These are phyloP conservation scores for Drosophila setifemur DNA, from an alignment of 1,140 invertebrate genomes.

Conservation along the genomic window DNA sequence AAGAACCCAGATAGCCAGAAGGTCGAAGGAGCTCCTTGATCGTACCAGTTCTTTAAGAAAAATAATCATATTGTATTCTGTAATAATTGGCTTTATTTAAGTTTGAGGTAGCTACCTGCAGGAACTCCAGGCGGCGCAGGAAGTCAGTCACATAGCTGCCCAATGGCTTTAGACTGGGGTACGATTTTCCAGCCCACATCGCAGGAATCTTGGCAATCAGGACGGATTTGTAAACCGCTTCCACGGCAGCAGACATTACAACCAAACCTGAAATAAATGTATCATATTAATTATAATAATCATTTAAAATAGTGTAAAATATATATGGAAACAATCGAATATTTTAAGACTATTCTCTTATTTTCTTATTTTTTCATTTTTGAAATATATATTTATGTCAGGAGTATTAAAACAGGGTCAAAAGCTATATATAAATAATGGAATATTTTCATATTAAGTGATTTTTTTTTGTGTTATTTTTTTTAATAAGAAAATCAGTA, in stretches of 20 bases:
- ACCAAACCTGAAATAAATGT: conserved; percentile 85
- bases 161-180: conserved; percentile 96
- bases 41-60: conserved; percentile 89
- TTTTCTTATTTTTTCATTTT: too few relatives aligned
- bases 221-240: conserved; percentile 93
- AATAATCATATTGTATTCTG: not conserved
- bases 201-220: conserved; percentile 91
- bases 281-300: not conserved
- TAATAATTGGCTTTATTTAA: not conserved
- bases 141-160: conserved; percentile 96
- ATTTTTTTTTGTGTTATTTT: too few relatives aligned
- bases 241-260: conserved; percentile 93
- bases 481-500: too few relatives aligned
- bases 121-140: conserved; percentile 90
- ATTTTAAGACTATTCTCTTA: too few relatives aligned
- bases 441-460: too few relatives aligned
- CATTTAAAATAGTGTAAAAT: too few relatives aligned
- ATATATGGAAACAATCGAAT: too few relatives aligned
- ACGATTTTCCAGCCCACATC: conserved; percentile 93
- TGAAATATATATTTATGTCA: too few relatives aligned
- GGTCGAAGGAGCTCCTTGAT: conserved; percentile 89
- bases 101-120: conserved; percentile 85
- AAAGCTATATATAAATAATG: too few relatives aligned
- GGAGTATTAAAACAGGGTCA: too few relatives aligned
- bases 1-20: conserved; percentile 98